Evolutionary conservation across 1,140 invertebrate genomes (phyloP).

Genomic region (Drosophila malerkotliana): DNA sequence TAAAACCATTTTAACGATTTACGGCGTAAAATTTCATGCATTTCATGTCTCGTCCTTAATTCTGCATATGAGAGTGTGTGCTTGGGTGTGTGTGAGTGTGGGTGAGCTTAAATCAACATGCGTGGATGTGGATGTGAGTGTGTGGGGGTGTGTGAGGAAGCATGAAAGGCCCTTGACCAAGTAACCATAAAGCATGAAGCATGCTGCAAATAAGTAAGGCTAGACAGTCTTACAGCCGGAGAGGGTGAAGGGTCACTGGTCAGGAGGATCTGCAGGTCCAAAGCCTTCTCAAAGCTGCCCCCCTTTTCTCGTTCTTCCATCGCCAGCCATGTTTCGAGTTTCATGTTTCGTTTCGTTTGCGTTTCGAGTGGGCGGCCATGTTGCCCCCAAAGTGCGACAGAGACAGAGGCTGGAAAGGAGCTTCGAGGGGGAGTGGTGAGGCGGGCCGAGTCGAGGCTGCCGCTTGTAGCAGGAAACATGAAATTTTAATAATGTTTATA

Average conservation of each 20-base stretch:
- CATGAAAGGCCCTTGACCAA: slow-evolving; percentile 79
- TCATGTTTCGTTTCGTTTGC: slow-evolving; percentile 80
- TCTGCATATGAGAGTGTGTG: slow-evolving; percentile 4
- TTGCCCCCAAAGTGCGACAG: neutral
- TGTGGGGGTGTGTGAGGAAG: slow-evolving; percentile 31
- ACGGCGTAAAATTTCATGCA: slow-evolving; percentile 76
- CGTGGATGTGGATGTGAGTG: slow-evolving; percentile 21
- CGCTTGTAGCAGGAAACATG: slow-evolving; percentile 78
- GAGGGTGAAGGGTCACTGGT: slow-evolving; percentile 22
- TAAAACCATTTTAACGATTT: slow-evolving; percentile 81
- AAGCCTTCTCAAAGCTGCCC: slow-evolving; percentile 34
- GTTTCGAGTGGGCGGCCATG: slow-evolving; percentile 60
- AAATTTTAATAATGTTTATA: slow-evolving; percentile 83
- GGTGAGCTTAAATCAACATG: slow-evolving; percentile 46
- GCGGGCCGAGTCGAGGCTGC: slow-evolving; percentile 41
- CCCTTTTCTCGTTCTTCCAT: neutral
- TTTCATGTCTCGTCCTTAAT: slow-evolving; percentile 55
- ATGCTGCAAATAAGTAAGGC: slow-evolving; percentile 81
- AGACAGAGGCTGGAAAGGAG: slow-evolving; percentile 2
- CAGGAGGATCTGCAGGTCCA: slow-evolving; percentile 25
- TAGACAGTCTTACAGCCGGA: slow-evolving; percentile 69
- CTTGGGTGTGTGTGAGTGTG: slow-evolving; percentile 14
- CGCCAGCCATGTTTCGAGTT: slow-evolving; percentile 52
- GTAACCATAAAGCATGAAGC: slow-evolving; percentile 82
- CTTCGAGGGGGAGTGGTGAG: slow-evolving; percentile 15